phyloP scores from a whole-genome alignment of 2,797 vertebrate genomes.

The Gymnopithys bicolor region DNA sequence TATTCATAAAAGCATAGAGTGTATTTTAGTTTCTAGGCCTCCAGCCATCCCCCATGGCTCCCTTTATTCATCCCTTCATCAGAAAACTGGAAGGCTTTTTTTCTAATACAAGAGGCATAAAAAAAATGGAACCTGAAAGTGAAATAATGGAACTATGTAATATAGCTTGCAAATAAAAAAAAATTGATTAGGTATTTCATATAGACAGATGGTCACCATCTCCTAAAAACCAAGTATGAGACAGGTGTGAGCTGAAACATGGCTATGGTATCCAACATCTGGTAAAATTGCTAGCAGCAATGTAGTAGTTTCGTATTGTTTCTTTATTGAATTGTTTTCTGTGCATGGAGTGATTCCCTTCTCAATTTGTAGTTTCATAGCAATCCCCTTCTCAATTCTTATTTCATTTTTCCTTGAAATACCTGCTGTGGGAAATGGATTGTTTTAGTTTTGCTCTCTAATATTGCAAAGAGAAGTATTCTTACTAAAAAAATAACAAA shows the following conservation, averaged over 20 bases:
- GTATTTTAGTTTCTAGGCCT: not conserved
- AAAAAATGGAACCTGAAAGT: not conserved
- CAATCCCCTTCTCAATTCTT: not conserved
- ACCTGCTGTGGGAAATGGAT: not conserved
- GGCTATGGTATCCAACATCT: not conserved
- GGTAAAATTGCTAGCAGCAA: not conserved
- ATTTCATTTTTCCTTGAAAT: not conserved
- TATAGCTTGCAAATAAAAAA: not conserved
- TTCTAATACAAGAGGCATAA: not conserved
- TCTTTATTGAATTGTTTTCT: not conserved
- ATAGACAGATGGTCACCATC: not conserved
- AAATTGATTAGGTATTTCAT: not conserved
- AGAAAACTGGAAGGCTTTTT: not conserved
- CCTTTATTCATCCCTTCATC: not conserved
- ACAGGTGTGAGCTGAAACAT: not conserved
- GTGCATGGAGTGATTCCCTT: not conserved
- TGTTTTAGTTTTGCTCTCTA: not conserved
- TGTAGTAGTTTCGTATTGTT: not conserved
- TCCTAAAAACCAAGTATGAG: not conserved
- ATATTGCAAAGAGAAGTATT: not conserved
- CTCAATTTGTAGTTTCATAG: not conserved
- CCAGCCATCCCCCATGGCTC: not conserved
- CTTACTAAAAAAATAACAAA: not conserved
- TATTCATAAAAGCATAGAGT: not conserved
- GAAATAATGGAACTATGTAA: not conserved